Evolutionary conservation across 2,797 vertebrate genomes (phyloP).

Genomic region (Alfaro cultratus): DNA sequence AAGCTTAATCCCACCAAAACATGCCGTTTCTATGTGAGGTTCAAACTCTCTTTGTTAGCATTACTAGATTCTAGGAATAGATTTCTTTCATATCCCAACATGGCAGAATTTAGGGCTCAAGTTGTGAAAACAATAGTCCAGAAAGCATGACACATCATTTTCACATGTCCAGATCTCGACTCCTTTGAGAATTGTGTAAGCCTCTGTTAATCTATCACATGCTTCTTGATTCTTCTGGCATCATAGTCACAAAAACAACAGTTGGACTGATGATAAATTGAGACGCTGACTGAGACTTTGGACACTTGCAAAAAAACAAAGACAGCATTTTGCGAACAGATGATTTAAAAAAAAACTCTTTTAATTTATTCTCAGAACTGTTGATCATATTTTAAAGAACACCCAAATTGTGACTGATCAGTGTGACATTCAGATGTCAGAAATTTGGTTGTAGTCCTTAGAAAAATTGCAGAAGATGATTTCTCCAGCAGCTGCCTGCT

Average conservation of each 20-base stretch:
- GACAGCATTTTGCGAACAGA: conserved; percentile 16
- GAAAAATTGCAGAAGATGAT: conserved; percentile 30
- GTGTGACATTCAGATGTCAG: conserved; percentile 43
- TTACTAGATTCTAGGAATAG: not conserved
- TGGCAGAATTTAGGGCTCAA: conserved; percentile 7
- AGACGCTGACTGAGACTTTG: conserved; percentile 40
- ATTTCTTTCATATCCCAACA: conserved; percentile 1
- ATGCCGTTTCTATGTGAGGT: not conserved
- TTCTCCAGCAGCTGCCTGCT: conserved; percentile 45
- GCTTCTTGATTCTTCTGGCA: conserved; percentile 22
- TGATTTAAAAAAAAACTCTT: conserved; percentile 28
- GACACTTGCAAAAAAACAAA: conserved; percentile 28
- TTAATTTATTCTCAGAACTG: conserved; percentile 44
- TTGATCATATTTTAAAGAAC: conserved; percentile 33
- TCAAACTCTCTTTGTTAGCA: not conserved
- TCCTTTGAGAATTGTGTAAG: not conserved
- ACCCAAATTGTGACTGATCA: conserved; percentile 19
- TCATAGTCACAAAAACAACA: conserved; percentile 41
- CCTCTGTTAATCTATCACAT: conserved; percentile 14
- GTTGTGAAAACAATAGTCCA: not conserved
- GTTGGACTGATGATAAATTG: conserved; percentile 45
- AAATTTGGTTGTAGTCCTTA: conserved; percentile 23
- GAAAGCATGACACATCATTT: not conserved
- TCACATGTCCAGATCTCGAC: conserved; percentile 5
- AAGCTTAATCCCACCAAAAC: not conserved